Conservation (phyloP, 2,888 invertebrate genomes). For the Eustalomyia histrio region DNA sequence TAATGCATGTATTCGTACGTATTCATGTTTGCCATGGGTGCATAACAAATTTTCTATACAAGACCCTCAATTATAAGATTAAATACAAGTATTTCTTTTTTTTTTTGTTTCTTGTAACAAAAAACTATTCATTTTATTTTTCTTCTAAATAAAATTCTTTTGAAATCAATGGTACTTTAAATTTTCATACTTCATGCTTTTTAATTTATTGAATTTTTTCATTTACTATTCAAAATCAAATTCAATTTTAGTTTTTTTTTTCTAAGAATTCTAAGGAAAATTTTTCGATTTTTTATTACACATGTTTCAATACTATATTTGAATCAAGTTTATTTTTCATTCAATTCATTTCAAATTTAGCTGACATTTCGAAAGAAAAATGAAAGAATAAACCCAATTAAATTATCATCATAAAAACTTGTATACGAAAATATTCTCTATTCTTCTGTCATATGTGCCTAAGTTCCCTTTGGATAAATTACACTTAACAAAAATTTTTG, state of each 20-base stretch:
- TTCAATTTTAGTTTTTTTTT: neutral
- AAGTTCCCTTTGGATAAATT: too few species aligned
- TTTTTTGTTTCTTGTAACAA: neutral
- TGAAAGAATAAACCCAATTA: conserved; percentile 49
- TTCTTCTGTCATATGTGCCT: conserved; percentile 42
- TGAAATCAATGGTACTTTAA: conserved; percentile 14
- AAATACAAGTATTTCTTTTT: conserved; percentile 21
- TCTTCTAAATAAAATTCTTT: conserved; percentile 28
- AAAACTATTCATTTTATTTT: neutral
- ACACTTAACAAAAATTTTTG: too few species aligned
- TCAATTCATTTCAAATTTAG: conserved; percentile 42
- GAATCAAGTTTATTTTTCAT: conserved; percentile 3
- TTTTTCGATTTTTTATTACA: neutral
- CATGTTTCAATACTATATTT: neutral
- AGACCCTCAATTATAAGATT: conserved; percentile 53
- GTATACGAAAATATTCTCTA: conserved; percentile 38
- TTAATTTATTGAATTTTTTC: conserved; percentile 35
- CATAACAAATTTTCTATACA: conserved; percentile 50
- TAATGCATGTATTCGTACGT: neutral
- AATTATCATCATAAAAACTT: conserved; percentile 50
- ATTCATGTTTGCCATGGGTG: conserved; percentile 33
- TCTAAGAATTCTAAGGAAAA: too few species aligned
- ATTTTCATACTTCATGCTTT: conserved; percentile 54
- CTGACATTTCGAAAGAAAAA: conserved; percentile 40
- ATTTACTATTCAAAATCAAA: neutral